Evolutionary conservation across 1,140 invertebrate genomes (phyloP).

Genomic region (Drosophila tsacasi): DNA sequence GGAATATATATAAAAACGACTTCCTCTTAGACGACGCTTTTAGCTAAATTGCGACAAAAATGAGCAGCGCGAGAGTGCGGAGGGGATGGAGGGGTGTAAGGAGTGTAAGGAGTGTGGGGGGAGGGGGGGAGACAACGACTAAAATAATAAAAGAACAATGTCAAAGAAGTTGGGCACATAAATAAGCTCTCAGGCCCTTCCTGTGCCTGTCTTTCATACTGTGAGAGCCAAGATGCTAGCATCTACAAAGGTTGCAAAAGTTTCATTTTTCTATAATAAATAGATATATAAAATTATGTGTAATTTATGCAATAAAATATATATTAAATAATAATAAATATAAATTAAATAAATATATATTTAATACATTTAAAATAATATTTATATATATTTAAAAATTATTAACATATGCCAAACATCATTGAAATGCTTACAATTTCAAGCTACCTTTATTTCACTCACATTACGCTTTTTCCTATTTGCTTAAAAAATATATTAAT

Average conservation of each 20-base stretch:
- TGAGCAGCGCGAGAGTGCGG: constrained; percentile 46
- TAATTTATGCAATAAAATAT: background rate
- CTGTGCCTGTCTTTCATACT: constrained; percentile 2
- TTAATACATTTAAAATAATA: no score
- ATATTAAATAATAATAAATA: background rate
- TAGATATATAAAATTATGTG: background rate
- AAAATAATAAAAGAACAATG: constrained; percentile 82
- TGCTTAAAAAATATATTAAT: no score
- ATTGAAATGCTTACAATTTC: no score
- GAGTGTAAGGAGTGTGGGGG: background rate
- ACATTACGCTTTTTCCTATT: no score
- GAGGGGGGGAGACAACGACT: constrained; percentile 47
- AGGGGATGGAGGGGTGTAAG: background rate
- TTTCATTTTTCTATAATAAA: background rate
- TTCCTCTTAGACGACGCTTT: constrained; percentile 82
- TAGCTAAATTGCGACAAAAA: constrained; percentile 84
- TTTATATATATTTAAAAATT: no score
- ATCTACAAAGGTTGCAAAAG: background rate
- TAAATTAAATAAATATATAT: background rate
- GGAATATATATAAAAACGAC: constrained; percentile 79
- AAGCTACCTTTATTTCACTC: no score
- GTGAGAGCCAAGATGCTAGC: background rate
- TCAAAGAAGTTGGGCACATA: constrained; percentile 77
- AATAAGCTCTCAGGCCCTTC: constrained; percentile 63
- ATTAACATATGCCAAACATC: no score